Conservation (phyloP, 2,797 vertebrate genomes). For the Choloepus didactylus region DNA sequence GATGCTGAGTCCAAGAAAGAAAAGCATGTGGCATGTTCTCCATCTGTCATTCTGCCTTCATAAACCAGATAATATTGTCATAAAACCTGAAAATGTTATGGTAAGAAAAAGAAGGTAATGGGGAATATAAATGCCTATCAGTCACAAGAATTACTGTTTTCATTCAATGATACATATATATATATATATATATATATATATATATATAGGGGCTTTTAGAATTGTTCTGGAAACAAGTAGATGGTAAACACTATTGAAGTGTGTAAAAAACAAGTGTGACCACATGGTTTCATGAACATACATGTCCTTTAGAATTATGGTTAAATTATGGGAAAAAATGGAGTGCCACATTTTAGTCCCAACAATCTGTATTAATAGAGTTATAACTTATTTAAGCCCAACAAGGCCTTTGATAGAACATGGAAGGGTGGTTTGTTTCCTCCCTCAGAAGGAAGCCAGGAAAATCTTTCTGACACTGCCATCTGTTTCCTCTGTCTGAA, state of each 20-base stretch:
- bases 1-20: not conserved
- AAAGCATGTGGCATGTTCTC: not conserved
- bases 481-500: slow-evolving; percentile 50
- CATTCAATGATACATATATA: not conserved
- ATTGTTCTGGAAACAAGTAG: slow-evolving; percentile 50
- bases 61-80: slow-evolving; percentile 44
- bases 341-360: slow-evolving; percentile 11
- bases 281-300: not conserved
- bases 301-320: slow-evolving; percentile 37
- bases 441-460: slow-evolving; percentile 44
- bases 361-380: not conserved
- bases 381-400: slow-evolving; percentile 48
- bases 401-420: slow-evolving; percentile 42
- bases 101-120: not conserved
- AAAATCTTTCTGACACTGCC: slow-evolving; percentile 30
- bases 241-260: not conserved
- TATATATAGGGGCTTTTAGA: not conserved
- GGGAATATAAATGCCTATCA: not conserved
- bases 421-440: slow-evolving; percentile 34
- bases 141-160: slow-evolving; percentile 29
- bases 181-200: not conserved
- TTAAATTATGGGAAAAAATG: not conserved
- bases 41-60: slow-evolving; percentile 1
- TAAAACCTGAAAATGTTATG: slow-evolving; percentile 46
- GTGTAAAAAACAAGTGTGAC: slow-evolving; percentile 21